phyloP scores from a whole-genome alignment of 2,888 invertebrate genomes.

The Sinelater perroti region DNA sequence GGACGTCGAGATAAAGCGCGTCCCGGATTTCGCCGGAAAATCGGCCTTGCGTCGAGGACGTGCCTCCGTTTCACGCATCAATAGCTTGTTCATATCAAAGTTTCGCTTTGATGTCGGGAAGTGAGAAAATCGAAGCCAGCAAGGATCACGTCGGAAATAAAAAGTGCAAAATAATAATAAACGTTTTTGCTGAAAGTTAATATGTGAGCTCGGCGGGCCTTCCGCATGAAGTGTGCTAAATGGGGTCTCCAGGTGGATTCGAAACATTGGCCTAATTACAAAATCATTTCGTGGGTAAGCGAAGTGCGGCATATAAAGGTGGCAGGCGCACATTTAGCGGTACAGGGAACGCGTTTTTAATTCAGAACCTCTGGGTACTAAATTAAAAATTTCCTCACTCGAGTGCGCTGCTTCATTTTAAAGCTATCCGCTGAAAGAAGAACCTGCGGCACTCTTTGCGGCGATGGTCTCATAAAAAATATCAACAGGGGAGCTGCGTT shows the following conservation, averaged over 20 bases:
- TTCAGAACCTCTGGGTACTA: conserved; percentile 29
- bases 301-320: conserved; percentile 17
- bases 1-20: conserved; percentile 12
- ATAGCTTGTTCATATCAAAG: conserved; percentile 31
- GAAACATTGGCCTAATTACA: too few species aligned
- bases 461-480: conserved; percentile 41
- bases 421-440: conserved; percentile 37
- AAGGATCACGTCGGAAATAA: conserved; percentile 30
- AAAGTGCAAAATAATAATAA: conserved; percentile 25
- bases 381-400: conserved; percentile 43
- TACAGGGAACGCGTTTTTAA: conserved; percentile 30
- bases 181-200: conserved; percentile 18
- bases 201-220: too few species aligned
- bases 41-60: conserved; percentile 17
- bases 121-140: conserved; percentile 31
- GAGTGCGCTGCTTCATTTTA: conserved; percentile 41
- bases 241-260: too few species aligned
- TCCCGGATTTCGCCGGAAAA: conserved; percentile 19
- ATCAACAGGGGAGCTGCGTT: conserved; percentile 41
- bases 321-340: conserved; percentile 20
- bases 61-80: conserved; percentile 29
- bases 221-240: too few species aligned
- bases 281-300: conserved; percentile 9
- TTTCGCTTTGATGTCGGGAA: conserved; percentile 34
- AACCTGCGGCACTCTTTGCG: conserved; percentile 38